These are phyloP conservation scores for Stenoptilia bipunctidactyla DNA, from an alignment of 2,888 invertebrate species.

Conservation along the genomic window DNA sequence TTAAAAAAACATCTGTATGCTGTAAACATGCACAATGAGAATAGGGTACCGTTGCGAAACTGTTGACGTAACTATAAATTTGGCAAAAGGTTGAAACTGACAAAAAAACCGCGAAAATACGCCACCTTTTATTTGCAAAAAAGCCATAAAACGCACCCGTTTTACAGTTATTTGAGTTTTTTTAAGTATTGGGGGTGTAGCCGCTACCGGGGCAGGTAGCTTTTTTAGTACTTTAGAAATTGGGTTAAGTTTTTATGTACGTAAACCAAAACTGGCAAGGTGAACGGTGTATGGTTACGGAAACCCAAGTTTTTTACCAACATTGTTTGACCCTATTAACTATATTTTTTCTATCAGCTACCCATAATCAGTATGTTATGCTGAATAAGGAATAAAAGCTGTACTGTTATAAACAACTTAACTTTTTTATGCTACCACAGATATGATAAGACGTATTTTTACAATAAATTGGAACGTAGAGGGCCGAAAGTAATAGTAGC, in stretches of 20 bases:
- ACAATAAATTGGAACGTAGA: constrained; percentile 17
- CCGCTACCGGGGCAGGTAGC: constrained; percentile 60
- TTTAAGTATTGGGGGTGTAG: constrained; percentile 32
- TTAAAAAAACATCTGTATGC: constrained; percentile 28
- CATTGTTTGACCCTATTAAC: constrained; percentile 55
- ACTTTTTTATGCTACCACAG: constrained; percentile 3
- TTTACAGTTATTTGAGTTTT: constrained; percentile 39
- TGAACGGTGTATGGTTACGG: constrained; percentile 64
- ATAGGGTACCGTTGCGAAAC: constrained; percentile 45
- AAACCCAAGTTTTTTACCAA: constrained; percentile 48
- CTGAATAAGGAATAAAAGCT: too few species aligned
- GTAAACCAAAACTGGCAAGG: constrained; percentile 57
- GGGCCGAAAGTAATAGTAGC: constrained; percentile 27
- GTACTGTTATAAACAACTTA: too few species aligned
- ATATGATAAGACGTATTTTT: constrained; percentile 14
- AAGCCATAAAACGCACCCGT: constrained; percentile 34
- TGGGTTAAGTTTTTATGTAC: constrained; percentile 54
- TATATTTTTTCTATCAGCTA: constrained; percentile 29
- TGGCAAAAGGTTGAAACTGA: too few species aligned
- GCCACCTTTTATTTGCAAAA: constrained; percentile 27
- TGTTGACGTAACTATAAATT: too few species aligned
- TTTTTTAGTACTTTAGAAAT: constrained; percentile 47
- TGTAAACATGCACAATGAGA: constrained; percentile 15
- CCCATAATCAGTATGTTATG: constrained; percentile 31
- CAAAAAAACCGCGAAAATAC: not conserved